Percentiles rank a stretch among this genome's conserved stretches.
Conservation (phyloP, 2,113 vertebrate species). For the Cromileptes altivelis region DNA sequence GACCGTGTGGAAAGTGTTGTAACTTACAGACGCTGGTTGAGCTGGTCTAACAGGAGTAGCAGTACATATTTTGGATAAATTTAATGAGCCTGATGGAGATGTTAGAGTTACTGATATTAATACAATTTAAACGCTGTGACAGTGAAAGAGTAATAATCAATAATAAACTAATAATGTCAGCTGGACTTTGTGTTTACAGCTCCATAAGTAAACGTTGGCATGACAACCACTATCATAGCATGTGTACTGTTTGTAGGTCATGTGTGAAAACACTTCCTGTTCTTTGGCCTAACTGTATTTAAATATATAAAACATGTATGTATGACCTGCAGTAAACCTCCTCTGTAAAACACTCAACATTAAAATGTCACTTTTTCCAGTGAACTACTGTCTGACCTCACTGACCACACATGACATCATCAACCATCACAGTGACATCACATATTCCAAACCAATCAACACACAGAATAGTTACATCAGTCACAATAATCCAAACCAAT, state of each 20-base stretch:
- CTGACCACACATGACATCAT: not conserved
- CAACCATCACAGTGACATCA: not conserved
- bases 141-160: not conserved
- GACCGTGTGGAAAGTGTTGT: too few species aligned
- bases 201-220: slow-evolving; percentile 6
- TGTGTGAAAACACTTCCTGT: not conserved
- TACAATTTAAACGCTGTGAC: not conserved
- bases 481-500: not conserved
- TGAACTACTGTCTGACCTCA: not conserved
- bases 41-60: not conserved
- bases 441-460: not conserved
- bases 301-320: not conserved
- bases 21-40: not conserved
- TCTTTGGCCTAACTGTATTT: not conserved
- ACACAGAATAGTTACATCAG: not conserved
- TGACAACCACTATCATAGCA: not conserved
- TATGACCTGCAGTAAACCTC: not conserved
- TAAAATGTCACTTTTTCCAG: not conserved
- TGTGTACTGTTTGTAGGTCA: not conserved
- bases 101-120: not conserved
- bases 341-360: slow-evolving; percentile 17
- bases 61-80: too few species aligned
- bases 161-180: not conserved
- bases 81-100: not conserved
- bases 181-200: not conserved